Percentiles rank a stretch among this genome's conserved stretches.
Evolutionary conservation across 2,113 vertebrate species (phyloP).

Genomic region (Peromyscus maniculatus): DNA sequence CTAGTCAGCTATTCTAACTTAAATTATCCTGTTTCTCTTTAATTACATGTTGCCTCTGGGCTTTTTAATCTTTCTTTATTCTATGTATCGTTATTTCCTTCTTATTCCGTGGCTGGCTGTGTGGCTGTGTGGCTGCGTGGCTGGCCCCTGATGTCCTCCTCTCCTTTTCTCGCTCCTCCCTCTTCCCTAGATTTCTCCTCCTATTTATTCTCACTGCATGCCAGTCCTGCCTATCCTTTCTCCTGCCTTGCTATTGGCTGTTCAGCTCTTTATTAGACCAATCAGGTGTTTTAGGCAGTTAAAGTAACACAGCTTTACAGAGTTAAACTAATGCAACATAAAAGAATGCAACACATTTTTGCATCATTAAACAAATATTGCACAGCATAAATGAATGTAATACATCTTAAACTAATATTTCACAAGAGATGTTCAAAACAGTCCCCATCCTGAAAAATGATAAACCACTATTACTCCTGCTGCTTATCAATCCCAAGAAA

Average conservation of each 20-base stretch:
- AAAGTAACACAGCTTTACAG: neutral
- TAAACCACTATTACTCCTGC: neutral
- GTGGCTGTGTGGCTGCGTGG: neutral
- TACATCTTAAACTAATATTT: neutral
- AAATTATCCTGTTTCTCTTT: neutral
- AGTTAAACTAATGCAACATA: neutral
- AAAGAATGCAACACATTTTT: neutral
- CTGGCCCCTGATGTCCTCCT: neutral
- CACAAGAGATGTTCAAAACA: neutral
- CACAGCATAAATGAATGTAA: neutral
- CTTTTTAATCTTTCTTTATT: neutral
- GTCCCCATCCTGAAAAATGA: neutral
- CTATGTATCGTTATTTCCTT: neutral
- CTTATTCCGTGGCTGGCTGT: neutral
- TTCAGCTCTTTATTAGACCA: neutral
- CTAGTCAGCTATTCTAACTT: neutral
- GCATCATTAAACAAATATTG: neutral
- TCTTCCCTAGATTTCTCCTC: neutral
- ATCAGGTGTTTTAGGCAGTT: neutral
- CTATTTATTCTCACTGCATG: neutral
- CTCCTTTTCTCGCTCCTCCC: neutral
- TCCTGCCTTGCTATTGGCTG: neutral
- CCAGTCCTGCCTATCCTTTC: neutral
- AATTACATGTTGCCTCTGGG: neutral
- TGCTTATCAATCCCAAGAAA: neutral